Evolutionary conservation across 2,888 invertebrate species (phyloP).

Genomic region (Andrena marginata): DNA sequence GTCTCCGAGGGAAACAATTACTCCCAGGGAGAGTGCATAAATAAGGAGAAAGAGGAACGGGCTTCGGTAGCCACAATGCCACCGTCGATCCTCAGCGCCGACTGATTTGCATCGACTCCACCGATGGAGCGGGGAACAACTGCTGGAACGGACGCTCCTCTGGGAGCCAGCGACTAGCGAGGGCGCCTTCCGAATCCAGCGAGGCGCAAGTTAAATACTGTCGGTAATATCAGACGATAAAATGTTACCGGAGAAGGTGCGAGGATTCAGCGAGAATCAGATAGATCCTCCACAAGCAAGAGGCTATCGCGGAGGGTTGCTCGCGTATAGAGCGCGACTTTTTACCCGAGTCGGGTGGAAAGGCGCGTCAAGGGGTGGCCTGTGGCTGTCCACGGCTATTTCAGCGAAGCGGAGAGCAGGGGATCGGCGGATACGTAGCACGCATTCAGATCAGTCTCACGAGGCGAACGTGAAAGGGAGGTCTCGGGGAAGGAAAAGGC

Average conservation of each 20-base stretch:
- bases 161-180: not conserved
- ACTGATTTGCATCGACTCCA: slow-evolving; percentile 69
- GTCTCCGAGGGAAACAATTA: slow-evolving; percentile 74
- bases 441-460: slow-evolving; percentile 81
- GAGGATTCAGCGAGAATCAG: not conserved
- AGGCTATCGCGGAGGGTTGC: not conserved
- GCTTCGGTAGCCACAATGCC: slow-evolving; percentile 47
- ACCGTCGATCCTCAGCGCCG: slow-evolving; percentile 36
- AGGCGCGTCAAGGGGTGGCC: slow-evolving; percentile 55
- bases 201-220: not conserved
- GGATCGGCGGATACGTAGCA: slow-evolving; percentile 78
- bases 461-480: slow-evolving; percentile 33
- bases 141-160: not conserved
- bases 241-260: not conserved
- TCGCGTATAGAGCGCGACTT: slow-evolving; percentile 47
- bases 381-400: slow-evolving; percentile 59
- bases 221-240: not conserved
- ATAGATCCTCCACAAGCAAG: slow-evolving; percentile 6
- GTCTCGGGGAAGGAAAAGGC: slow-evolving; percentile 64
- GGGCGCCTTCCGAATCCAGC: too few species aligned
- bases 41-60: slow-evolving; percentile 68
- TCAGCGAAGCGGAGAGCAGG: slow-evolving; percentile 5
- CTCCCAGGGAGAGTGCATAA: slow-evolving; percentile 76
- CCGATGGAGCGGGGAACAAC: slow-evolving; percentile 20
- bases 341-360: slow-evolving; percentile 57